A percentile compares a stretch with the other conserved stretches of the same genome.
Evolutionary conservation across 2,797 vertebrate species (phyloP).

Genomic region (Acrossocheilus fasciatus): DNA sequence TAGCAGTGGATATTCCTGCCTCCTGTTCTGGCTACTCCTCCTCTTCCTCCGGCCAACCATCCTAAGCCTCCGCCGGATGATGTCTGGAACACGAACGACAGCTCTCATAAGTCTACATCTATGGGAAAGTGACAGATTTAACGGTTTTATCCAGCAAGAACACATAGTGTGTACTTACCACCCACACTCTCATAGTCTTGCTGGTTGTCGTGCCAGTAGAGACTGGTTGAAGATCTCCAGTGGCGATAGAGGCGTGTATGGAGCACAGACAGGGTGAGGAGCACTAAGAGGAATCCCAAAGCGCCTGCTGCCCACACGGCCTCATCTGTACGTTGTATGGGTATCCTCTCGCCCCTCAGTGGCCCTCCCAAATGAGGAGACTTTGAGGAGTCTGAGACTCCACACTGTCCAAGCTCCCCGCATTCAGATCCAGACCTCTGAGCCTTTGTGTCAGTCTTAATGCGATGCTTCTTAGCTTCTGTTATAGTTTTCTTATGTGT

Average conservation of each 20-base stretch:
- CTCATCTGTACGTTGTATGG: conserved; percentile 82
- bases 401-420: conserved; percentile 54
- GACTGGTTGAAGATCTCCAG: conserved; percentile 82
- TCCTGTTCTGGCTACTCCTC: conserved; percentile 61
- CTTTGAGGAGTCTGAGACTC: conserved; percentile 37
- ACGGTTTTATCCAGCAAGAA: background rate
- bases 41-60: conserved; percentile 75
- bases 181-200: conserved; percentile 87
- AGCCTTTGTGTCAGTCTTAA: conserved; percentile 39
- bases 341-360: conserved; percentile 49
- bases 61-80: conserved; percentile 79
- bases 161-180: conserved; percentile 71
- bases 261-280: conserved; percentile 85
- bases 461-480: conserved; percentile 32
- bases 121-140: background rate
- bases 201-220: conserved; percentile 83
- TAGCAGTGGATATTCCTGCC: conserved; percentile 74
- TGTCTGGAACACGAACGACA: conserved; percentile 70
- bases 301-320: conserved; percentile 89
- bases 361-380: conserved; percentile 16
- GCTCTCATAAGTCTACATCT: conserved; percentile 3
- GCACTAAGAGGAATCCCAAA: conserved; percentile 85
- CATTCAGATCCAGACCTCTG: conserved; percentile 52
- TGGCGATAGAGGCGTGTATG: conserved; percentile 88
- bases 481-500: background rate